A percentile compares a stretch with the other conserved stretches of the same genome.
phyloP scores from a whole-genome alignment of 2,797 vertebrate genomes.

The Choloepus didactylus region DNA sequence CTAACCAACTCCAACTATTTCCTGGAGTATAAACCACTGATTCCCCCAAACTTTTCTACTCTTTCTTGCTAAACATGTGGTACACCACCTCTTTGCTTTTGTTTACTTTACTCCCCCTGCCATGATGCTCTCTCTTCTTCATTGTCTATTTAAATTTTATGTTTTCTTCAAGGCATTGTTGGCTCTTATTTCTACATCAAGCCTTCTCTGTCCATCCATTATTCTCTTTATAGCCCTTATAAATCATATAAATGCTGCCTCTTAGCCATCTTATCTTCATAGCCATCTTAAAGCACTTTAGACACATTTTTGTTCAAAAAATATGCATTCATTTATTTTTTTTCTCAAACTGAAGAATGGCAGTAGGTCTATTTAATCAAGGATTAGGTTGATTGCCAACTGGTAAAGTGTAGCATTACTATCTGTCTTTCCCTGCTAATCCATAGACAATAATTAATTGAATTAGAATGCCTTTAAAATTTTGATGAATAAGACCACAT shows the following conservation, averaged over 20 bases:
- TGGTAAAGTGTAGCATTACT: background rate
- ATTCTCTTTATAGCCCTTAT: background rate
- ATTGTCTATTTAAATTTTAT: background rate
- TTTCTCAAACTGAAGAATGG: background rate
- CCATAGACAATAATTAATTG: background rate
- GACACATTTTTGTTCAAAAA: background rate
- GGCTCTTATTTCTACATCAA: background rate
- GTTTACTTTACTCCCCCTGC: background rate
- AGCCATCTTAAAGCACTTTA: background rate
- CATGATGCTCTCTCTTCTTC: background rate
- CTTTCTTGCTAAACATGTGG: background rate
- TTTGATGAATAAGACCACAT: background rate
- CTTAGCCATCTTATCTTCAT: background rate
- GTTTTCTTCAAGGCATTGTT: background rate
- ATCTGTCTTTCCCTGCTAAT: background rate
- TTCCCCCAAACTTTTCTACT: background rate
- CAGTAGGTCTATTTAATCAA: background rate
- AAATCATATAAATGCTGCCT: background rate
- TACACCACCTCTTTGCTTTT: background rate
- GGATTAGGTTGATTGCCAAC: background rate
- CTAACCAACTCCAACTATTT: background rate
- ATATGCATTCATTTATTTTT: background rate
- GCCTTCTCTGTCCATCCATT: background rate
- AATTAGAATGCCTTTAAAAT: slow-evolving; percentile 13
- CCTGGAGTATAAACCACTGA: background rate